Base-by-base conservation (phyloP, 2,797 vertebrate genomes). In the Lacerta agilis region DNA sequence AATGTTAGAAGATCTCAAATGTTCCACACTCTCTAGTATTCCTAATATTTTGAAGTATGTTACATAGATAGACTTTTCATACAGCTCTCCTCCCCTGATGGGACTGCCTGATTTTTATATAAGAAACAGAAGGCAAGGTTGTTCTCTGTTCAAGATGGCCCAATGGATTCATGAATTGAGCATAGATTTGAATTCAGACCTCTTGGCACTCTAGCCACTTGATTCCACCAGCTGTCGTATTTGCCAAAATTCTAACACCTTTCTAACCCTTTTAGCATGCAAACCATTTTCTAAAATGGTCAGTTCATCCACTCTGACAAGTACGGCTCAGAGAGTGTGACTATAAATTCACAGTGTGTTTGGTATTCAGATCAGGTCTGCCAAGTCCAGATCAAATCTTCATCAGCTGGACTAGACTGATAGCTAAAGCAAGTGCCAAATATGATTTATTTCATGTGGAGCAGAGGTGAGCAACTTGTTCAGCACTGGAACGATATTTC, bases 1-100 rank as follows among this genome's bases (percentile, higher is more conserved):
- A 93, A 83, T 78, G 43, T 20, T 69, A 75, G 87, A 79, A 88
- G 55, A 77, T 73, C 85, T 81, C 36, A 82, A 73, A 83, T 91
- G 78, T 1, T 78, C 55, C 43, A 77, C 5, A 43, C 76, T 66
- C 41, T 27, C 41, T 49, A 77, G 17, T 23, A 64, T 18, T 64
- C 20, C 7, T 64, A 64, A 20, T 9, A 20, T 15, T 9, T 58
- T 80, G 27, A 17, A 36, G 23, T 64, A 43, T 25, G 73, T 29
- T 33, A 8, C 49, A 58, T 36, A 55, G 64, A 69, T 15, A 29
- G 29, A 83, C n/a, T 18, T 41, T 83, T 82, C 13, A 38, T 36
- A 36, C 33, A 55, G 55, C 38, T 17, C 29, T 69, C 43, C 33
- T 55, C 18, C 20, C n/a, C 33, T 8, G 29, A 58, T 77, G 38